Evolutionary conservation across 2,888 invertebrate species (phyloP), one percentile per base, ranked within the genome.

Genomic region (Gryllus longicercus): DNA sequence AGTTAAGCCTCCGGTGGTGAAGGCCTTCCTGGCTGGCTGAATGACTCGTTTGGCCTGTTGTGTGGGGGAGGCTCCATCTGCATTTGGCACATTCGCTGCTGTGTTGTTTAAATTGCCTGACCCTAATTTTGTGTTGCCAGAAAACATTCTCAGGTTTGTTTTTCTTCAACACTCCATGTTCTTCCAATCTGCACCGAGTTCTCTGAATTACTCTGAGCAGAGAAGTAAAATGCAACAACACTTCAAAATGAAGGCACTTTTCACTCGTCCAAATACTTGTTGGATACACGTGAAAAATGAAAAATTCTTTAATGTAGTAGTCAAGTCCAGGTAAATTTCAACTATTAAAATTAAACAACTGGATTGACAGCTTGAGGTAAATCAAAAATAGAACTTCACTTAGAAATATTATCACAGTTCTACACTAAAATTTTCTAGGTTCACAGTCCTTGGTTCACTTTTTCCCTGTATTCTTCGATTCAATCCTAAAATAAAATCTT

Each of bases 21-120:
- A 51, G 50, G 80, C 74, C 74, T 77, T 78, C 51, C 77, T 81
- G 21, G 79, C 38, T 14, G 81, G 81, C n/a, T 76, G 51, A 23
- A 79, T 38, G n/a, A 77, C 1, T 75, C 51, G 75, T 18, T 74
- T 79, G n/a, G 16, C 63, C 63, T 63, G 63, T n/a, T 63, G 63
- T 63, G n/a, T 63, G n/a, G 63, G 63, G n/a, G 63, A 63, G 63
- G 16, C 63, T 63, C 63, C 63, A 14, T 63, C 4, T n/a, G 8
- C 63, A 63, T 14, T 63, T 63, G 63, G 16, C 14, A 18, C 63
- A 63, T 63, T n/a, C 4, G 63, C n/a, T 63, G 63, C 16, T 63
- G 14, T 16, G 63, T n/a, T 63, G n/a, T 63, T 63, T 63, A 63
- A 63, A 63, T n/a, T 63, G 63, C 63, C 63, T 63, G 63, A 63